phyloP scores from a whole-genome alignment of 2,888 invertebrate genomes.

The Mythimna vitellina region DNA sequence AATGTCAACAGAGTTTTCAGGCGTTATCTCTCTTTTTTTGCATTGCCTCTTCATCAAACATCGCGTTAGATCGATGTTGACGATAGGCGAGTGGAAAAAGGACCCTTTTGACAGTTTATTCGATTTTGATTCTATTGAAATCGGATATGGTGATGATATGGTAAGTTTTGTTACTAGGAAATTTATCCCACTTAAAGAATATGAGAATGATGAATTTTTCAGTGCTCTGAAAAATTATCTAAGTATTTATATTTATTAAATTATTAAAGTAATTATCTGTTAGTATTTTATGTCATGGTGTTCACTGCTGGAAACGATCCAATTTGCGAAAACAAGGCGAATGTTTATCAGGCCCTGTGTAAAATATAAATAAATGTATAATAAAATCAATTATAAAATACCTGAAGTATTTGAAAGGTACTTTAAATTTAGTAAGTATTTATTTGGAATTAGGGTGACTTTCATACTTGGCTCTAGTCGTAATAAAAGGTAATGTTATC shows the following conservation, averaged over 20 bases:
- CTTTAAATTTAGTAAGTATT: not conserved
- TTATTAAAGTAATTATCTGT: not conserved
- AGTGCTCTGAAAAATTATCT: not conserved
- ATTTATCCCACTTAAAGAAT: not conserved
- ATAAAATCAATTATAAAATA: conserved; percentile 32
- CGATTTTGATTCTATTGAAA: conserved; percentile 3
- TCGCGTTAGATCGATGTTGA: no score
- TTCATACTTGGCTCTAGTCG: not conserved
- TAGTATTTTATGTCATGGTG: conserved; percentile 55
- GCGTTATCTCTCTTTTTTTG: no score
- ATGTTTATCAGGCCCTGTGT: conserved; percentile 77
- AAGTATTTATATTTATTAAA: conserved; percentile 11
- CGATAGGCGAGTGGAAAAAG: no score
- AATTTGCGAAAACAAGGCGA: conserved; percentile 76
- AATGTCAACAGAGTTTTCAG: no score
- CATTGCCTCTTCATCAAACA: no score
- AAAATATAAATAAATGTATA: conserved; percentile 51
- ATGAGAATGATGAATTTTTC: conserved; percentile 1
- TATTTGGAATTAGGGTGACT: not conserved
- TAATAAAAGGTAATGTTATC: conserved; percentile 54
- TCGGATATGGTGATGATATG: not conserved
- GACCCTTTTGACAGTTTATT: not conserved
- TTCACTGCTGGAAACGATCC: conserved; percentile 81
- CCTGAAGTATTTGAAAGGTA: not conserved
- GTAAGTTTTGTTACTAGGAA: not conserved